phyloP scores from a whole-genome alignment of 2,113 vertebrate genomes.

The Paedocypris sp. region DNA sequence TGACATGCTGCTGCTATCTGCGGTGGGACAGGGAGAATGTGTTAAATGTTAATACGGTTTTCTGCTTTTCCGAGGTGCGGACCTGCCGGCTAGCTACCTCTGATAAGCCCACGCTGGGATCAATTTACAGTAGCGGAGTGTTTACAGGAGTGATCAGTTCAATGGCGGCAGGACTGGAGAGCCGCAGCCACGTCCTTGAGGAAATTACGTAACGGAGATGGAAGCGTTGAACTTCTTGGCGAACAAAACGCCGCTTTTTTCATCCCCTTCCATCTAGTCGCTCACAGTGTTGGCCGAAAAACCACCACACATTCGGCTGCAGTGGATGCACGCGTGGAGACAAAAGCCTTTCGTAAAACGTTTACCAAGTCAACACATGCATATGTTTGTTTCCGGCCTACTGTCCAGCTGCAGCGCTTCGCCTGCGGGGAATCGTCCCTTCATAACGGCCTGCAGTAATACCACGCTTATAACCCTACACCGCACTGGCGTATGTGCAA shows the following conservation, averaged over 20 bases:
- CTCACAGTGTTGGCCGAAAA: too few species aligned
- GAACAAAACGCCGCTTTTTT: constrained; percentile 8
- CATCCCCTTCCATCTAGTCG: too few species aligned
- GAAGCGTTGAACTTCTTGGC: background rate
- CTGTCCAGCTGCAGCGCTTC: constrained; percentile 34
- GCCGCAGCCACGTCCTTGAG: constrained; percentile 10
- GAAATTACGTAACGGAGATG: background rate
- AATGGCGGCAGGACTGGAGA: constrained; percentile 20
- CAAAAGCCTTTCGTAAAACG: constrained; percentile 25
- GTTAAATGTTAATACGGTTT: constrained; percentile 29
- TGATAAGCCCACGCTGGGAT: constrained; percentile 32
- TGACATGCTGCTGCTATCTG: constrained; percentile 15
- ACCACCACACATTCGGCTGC: too few species aligned
- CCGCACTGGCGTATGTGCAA: constrained; percentile 67
- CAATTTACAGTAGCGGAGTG: constrained; percentile 31
- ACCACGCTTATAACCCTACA: constrained; percentile 71
- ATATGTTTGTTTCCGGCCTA: constrained; percentile 24
- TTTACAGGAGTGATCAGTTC: constrained; percentile 28
- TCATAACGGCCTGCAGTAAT: constrained; percentile 35
- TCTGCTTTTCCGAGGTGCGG: background rate
- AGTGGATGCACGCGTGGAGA: background rate
- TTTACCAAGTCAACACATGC: constrained; percentile 23
- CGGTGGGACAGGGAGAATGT: constrained; percentile 19
- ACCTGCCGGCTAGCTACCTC: constrained; percentile 16
- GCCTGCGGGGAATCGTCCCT: constrained; percentile 27